Base-by-base conservation (phyloP, 2,113 vertebrate genomes). In the Saccopteryx leptura region DNA sequence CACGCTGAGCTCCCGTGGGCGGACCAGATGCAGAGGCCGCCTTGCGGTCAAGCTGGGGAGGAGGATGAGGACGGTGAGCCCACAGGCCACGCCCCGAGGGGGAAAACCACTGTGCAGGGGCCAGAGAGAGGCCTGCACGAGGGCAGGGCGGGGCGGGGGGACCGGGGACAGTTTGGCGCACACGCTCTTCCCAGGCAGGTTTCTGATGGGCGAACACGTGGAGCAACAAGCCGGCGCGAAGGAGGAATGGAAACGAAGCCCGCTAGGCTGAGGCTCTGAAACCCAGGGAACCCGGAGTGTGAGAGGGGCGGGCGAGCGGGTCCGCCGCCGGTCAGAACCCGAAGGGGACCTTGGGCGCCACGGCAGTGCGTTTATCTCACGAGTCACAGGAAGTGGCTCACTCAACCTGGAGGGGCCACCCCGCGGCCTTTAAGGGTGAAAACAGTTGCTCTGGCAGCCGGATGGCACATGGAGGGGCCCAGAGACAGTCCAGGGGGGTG, bases 211-310 rank as follows among this genome's bases (percentile, higher is more conserved):
- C 28, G 11, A 2, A 56, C 28, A 1, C 2, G 4, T 2, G 4
- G 50, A 74, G 31, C 26, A 33, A 61, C 54, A 82, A 15, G 1
- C 0, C 17, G 19, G 46, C 31, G 54, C 26, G 5, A 9, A 76
- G 56, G 52, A 81, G 23, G 26, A 75, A 10, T 0, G 2, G 14
- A 24, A 74, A 60, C 13, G 7, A 3, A 2, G 31, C 56, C 15
- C 48, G 2, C 3, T 31, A 23, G 19, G 33, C 19, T 46, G 7
- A 7, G 9, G n/a, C 7, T 10, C 52, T 33, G 2, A 6, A 21
- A 31, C 33, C 28, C 28, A 0, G 56, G 48, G 10, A 2, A 28
- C 3, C 10, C 2, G 24, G 1, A 4, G 18, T 7, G 9, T 14
- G 31, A 65, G 3, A 18, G 12, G 33, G 21, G 56, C 33, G 12